Base-by-base conservation (phyloP, 2,797 vertebrate species). In the Esox masquinongy region DNA sequence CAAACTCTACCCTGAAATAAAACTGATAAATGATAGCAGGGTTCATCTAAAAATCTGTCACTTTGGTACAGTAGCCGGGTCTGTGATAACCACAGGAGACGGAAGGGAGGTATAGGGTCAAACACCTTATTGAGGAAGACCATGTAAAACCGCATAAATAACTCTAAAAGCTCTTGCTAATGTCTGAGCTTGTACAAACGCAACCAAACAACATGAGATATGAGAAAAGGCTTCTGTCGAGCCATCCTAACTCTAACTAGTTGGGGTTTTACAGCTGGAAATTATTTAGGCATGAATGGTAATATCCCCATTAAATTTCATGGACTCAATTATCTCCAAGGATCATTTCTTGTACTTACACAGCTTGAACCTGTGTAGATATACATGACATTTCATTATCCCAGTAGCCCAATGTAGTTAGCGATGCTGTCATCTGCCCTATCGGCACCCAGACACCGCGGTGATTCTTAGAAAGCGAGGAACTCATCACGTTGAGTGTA, bases 1-100 rank as follows among this genome's bases (percentile, higher is more conserved):
- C 85, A 89, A 47, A 47, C 47, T 4, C 11, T 2, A 70, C 85
- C 85, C 84, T 68, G 69, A 81, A 83, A 84, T 88, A 86, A 88
- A 91, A 92, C 71, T 81, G 86, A 88, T 88, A 88, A 92, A 89
- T 92, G 90, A 93, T 91, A 84, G 88, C 85, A 87, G 80, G 43
- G 81, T 82, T 85, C 75, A 77, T 87, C 89, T 91, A 91, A 89
- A 91, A 92, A 79, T 83, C 86, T 80, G 77, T 69, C 34, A 64
- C 24, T 79, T 39, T 83, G 81, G 79, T 87, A 84, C 29, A 79
- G 63, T 63, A 59, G 56, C 74, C 70, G 22, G 11, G n/a, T 15
- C 50, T 9, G 29, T 72, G 76, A 68, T 50, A 36, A 77, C 0
- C 9, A 74, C 39, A 17, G 72, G 53, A 49, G 12, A 59, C 72